Percentiles rank a stretch among this genome's conserved stretches.
Conservation (phyloP, 2,113 vertebrate genomes). For the Tragelaphus imberbis region DNA sequence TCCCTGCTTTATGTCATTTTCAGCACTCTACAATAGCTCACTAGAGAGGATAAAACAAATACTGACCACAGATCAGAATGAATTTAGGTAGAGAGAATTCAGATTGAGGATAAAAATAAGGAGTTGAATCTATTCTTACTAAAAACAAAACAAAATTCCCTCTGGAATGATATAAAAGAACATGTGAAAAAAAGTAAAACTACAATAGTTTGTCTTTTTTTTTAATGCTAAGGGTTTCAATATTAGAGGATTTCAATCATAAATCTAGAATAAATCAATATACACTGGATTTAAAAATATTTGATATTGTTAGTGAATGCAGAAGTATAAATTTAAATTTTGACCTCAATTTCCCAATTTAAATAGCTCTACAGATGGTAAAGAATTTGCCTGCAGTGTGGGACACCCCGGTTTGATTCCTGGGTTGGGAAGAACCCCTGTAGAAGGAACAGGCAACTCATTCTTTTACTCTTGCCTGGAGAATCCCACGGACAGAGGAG, state of each 20-base stretch:
- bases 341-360: neutral
- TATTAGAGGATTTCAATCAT: constrained; percentile 9
- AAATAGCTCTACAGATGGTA: neutral
- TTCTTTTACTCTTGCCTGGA: neutral
- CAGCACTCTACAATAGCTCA: neutral
- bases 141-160: neutral
- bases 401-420: neutral
- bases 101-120: constrained; percentile 25
- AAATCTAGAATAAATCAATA: neutral
- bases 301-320: neutral
- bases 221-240: neutral
- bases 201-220: neutral
- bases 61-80: neutral
- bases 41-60: neutral
- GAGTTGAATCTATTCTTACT: constrained; percentile 2
- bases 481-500: neutral
- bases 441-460: neutral
- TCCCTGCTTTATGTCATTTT: constrained; percentile 1
- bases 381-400: neutral
- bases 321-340: neutral
- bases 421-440: neutral
- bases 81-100: constrained; percentile 36
- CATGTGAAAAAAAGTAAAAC: neutral
- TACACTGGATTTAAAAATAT: neutral
- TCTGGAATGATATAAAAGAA: constrained; percentile 48